Base-by-base conservation (phyloP, 2,113 vertebrate genomes). In the Colius striatus region DNA sequence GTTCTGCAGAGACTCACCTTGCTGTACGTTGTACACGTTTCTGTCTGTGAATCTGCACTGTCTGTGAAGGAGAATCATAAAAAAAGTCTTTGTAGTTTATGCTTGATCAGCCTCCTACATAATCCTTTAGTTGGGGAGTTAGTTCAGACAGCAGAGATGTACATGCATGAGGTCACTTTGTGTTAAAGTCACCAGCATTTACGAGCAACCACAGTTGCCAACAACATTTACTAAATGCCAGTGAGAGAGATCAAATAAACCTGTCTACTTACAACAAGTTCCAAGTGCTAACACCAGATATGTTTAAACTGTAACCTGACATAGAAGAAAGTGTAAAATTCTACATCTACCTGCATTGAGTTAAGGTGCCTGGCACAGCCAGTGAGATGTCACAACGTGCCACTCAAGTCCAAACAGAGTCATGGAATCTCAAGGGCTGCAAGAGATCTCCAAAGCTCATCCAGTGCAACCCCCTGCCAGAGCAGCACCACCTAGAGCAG, bases 1-100 rank as follows among this genome's bases (percentile, higher is more conserved):
- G 16, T 32, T 89, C 47, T 85, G 60, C 21, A 30, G 32, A 89
- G 60, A 65, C 98, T 98, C 70, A 99, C 99, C 99, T 99, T 99
- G 97, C 98, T 99, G 97, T 99, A 99, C 9, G 99, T 99, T 29
- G 98, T 98, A 96, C 99, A 99, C 34, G 98, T 98, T 97, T 99
- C 99, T 5, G 97, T 98, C 92, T 99, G 99, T 94, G 98, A 98
- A 92, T 98, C 98, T 36, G 97, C 92, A 87, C 98, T 98, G 79
- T 99, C 99, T 99, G 45, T 68, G 91, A 94, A 78, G 93, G 36
- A 95, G 79, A 90, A 97, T 12, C 38, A 11, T 27, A 94, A 50
- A 84, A 84, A 27, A 53, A 71, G 14, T 4, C 43, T 43, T 87
- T 84, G 7, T 6, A 86, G 43, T 26, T 80, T 23, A 50, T 65